These are phyloP conservation scores for Pachymerium ferrugineum DNA, from an alignment of 2,888 invertebrate genomes.

Conservation along the genomic window DNA sequence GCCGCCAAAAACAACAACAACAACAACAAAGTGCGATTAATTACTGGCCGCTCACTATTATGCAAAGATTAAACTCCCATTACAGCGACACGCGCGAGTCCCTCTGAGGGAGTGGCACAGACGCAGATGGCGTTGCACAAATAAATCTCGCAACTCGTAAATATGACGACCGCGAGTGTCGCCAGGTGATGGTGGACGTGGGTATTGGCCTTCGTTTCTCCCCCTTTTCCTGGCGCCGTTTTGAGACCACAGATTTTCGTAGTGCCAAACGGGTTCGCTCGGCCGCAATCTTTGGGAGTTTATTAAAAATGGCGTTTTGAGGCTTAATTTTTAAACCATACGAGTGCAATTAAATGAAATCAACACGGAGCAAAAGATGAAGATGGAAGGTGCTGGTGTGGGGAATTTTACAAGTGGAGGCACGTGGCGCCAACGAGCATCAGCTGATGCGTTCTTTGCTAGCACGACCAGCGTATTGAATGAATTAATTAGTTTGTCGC, in stretches of 20 bases:
- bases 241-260: background rate
- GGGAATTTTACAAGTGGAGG: slow-evolving; percentile 17
- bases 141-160: slow-evolving; percentile 8
- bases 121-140: slow-evolving; percentile 8
- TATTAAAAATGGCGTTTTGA: slow-evolving; percentile 18
- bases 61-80: slow-evolving; percentile 21
- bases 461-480: slow-evolving; percentile 15
- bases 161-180: slow-evolving; percentile 6
- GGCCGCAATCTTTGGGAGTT: background rate
- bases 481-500: slow-evolving; percentile 21
- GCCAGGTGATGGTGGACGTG: slow-evolving; percentile 11
- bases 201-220: too few species aligned
- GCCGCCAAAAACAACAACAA: slow-evolving; percentile 21
- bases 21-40: slow-evolving; percentile 1
- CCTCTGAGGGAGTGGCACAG: background rate
- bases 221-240: background rate
- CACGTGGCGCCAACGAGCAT: slow-evolving; percentile 14
- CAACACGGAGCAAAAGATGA: slow-evolving; percentile 16
- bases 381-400: background rate
- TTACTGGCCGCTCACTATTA: slow-evolving; percentile 21
- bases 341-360: background rate
- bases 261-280: background rate
- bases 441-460: slow-evolving; percentile 18
- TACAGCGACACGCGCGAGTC: background rate
- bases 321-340: slow-evolving; percentile 18